These are phyloP conservation scores for Uria aalge DNA, from an alignment of 2,113 vertebrate genomes.

Conservation along the genomic window DNA sequence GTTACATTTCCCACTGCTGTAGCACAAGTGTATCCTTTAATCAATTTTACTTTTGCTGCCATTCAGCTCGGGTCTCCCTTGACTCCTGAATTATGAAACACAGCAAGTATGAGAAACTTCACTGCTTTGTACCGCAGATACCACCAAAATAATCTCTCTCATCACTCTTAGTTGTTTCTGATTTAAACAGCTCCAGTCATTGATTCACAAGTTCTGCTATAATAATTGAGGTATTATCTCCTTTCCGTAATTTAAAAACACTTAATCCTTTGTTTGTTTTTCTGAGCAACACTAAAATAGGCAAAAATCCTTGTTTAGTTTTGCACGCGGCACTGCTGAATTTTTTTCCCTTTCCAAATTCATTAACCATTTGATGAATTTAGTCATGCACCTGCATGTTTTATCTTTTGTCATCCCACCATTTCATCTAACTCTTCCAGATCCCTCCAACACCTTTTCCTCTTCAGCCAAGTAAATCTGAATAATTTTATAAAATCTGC, in stretches of 20 bases:
- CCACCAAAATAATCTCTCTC: neutral
- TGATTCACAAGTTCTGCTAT: neutral
- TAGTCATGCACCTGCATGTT: neutral
- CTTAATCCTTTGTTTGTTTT: neutral
- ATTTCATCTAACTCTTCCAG: neutral
- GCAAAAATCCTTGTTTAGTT: neutral
- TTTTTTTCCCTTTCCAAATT: neutral
- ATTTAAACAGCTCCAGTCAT: neutral
- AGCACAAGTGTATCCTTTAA: neutral
- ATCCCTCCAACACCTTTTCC: neutral
- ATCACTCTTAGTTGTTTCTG: accelerated
- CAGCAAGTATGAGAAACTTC: neutral
- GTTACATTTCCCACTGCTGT: neutral
- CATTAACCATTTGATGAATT: neutral
- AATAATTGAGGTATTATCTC: neutral
- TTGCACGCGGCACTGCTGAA: neutral
- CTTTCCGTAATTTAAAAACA: neutral
- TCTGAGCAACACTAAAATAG: neutral
- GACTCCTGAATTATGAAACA: neutral
- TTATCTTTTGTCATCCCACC: neutral
- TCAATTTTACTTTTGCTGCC: neutral
- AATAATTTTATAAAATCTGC: neutral
- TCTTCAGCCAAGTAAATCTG: neutral
- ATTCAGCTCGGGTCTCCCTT: neutral
- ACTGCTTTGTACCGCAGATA: neutral